Conservation (phyloP, 2,888 invertebrate genomes). For the Xylophagus ater region DNA sequence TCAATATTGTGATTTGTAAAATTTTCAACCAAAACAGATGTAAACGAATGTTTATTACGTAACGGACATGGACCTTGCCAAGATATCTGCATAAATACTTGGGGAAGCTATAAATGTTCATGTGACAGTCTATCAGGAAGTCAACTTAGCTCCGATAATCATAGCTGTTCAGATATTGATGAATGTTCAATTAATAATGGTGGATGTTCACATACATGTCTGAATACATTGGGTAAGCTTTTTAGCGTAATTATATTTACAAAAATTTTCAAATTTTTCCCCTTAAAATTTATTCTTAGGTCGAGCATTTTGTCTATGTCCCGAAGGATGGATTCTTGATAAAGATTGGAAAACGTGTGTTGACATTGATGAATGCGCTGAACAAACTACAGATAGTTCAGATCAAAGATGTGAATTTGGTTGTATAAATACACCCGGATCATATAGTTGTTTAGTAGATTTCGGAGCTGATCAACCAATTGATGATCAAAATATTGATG, state of each 20-base stretch:
- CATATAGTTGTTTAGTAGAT: slow-evolving; percentile 42
- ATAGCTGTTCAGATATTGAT: slow-evolving; percentile 35
- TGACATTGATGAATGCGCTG: slow-evolving; percentile 43
- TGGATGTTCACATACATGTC: slow-evolving; percentile 21
- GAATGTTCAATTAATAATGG: slow-evolving; percentile 20
- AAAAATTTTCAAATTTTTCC: slow-evolving; percentile 1
- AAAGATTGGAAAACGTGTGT: slow-evolving; percentile 26
- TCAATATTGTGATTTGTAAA: too few relatives aligned
- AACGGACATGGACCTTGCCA: slow-evolving; percentile 51
- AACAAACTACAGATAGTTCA: slow-evolving; percentile 31
- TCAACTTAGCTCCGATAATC: slow-evolving; percentile 42
- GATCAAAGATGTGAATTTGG: slow-evolving; percentile 33
- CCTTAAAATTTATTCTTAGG: slow-evolving; percentile 11
- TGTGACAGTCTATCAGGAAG: slow-evolving; percentile 45
- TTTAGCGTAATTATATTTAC: too few relatives aligned
- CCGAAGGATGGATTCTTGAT: slow-evolving; percentile 31
- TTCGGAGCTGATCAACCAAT: slow-evolving; percentile 31
- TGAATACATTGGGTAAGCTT: slow-evolving; percentile 19
- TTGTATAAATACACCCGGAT: slow-evolving; percentile 42
- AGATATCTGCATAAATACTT: slow-evolving; percentile 45
- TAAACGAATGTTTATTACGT: slow-evolving; percentile 47
- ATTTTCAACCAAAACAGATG: too few relatives aligned
- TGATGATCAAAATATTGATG: slow-evolving; percentile 13
- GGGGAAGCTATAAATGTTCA: slow-evolving; percentile 46
- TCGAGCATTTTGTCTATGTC: slow-evolving; percentile 33